phyloP scores from a whole-genome alignment of 2,113 vertebrate species.

The Coptodon bakossiorum region DNA sequence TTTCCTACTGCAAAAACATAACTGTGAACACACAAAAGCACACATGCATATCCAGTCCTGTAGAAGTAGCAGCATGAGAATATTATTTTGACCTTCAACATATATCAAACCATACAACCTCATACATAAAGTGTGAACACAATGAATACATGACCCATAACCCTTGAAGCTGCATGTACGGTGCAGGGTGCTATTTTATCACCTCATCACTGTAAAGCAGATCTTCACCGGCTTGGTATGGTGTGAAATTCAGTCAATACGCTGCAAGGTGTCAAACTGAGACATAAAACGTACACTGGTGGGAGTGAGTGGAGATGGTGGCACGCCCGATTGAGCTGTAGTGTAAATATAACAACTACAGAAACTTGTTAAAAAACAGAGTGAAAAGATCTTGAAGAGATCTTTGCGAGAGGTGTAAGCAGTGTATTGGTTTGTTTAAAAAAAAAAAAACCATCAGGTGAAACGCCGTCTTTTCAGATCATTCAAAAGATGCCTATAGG shows the following conservation, averaged over 20 bases:
- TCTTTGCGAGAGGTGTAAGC: background rate
- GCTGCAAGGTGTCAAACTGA: background rate
- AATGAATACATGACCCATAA: background rate
- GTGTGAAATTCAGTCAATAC: background rate
- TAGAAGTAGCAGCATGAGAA: background rate
- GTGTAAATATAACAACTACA: background rate
- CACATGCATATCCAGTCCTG: background rate
- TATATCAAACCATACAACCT: background rate
- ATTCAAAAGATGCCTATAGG: background rate
- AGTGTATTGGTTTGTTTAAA: background rate
- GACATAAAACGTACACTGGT: background rate
- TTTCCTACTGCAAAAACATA: background rate
- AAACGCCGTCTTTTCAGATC: background rate
- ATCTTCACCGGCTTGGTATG: background rate
- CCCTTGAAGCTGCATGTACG: background rate
- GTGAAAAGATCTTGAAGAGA: background rate
- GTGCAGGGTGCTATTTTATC: background rate
- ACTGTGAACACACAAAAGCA: background rate
- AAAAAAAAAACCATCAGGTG: rapidly evolving
- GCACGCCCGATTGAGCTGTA: background rate
- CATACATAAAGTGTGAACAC: background rate
- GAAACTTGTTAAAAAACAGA: background rate
- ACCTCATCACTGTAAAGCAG: background rate
- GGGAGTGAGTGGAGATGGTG: background rate
- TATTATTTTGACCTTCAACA: background rate